These are phyloP conservation scores for Papilio helenus DNA, from an alignment of 1,140 invertebrate genomes.

Conservation along the genomic window DNA sequence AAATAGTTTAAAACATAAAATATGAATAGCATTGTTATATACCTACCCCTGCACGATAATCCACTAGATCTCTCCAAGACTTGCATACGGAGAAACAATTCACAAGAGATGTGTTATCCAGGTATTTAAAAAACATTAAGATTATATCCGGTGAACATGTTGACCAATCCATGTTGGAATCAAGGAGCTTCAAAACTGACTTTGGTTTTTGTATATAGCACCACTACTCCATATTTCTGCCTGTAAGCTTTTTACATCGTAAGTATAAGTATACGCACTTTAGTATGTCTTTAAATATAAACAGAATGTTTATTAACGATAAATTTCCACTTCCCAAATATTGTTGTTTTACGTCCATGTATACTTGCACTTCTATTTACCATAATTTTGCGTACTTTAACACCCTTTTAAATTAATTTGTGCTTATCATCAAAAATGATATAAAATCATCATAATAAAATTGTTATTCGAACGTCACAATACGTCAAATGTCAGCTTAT, in stretches of 20 bases:
- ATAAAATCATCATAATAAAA: neutral
- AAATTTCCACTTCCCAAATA: too few species aligned
- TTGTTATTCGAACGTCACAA: neutral
- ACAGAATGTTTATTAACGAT: too few species aligned
- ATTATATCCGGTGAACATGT: constrained; percentile 54
- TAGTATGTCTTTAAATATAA: neutral
- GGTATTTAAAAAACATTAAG: constrained; percentile 52
- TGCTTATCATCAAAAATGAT: neutral
- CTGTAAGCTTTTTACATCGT: neutral
- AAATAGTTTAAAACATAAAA: neutral
- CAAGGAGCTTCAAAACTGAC: neutral
- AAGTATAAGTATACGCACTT: neutral
- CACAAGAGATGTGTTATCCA: constrained; percentile 50
- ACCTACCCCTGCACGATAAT: constrained; percentile 56
- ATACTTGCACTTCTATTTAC: neutral
- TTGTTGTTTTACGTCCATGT: too few species aligned
- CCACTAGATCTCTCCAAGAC: constrained; percentile 49
- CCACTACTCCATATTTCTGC: neutral
- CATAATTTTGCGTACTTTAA: neutral
- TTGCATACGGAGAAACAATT: constrained; percentile 53
- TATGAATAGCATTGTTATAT: neutral
- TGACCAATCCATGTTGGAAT: constrained; percentile 44
- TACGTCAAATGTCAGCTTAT: neutral
- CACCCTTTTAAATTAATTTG: too few species aligned
- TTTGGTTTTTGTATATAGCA: neutral